A percentile compares a stretch with the other conserved stretches of the same genome.
Evolutionary conservation across 2,888 invertebrate genomes (phyloP).

Genomic region (Chorisops tibialis): DNA sequence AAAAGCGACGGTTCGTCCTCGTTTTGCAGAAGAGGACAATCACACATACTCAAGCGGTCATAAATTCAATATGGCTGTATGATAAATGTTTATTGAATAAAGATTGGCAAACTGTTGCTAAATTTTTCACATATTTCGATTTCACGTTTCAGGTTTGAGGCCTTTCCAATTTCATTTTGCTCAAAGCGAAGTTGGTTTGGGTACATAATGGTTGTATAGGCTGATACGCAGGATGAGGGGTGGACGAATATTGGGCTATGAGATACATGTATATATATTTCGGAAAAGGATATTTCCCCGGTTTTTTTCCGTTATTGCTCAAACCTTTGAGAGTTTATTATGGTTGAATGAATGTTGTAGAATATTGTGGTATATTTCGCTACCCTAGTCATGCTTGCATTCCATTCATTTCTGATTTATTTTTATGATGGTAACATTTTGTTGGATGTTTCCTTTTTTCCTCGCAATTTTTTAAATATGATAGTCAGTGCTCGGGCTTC

Average conservation of each 20-base stretch:
- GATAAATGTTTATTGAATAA: conserved; percentile 34
- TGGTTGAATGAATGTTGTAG: conserved; percentile 16
- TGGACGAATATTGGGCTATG: no score
- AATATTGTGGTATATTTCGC: not conserved
- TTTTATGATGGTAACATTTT: no score
- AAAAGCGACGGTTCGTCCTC: conserved; percentile 1
- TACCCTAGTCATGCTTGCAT: no score
- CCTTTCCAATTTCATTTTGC: conserved; percentile 25
- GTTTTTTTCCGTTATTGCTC: conserved; percentile 6
- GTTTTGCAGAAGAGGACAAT: conserved; percentile 26
- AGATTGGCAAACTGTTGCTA: conserved; percentile 34
- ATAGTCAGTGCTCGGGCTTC: no score
- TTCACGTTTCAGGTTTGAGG: conserved; percentile 17
- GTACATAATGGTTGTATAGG: conserved; percentile 10
- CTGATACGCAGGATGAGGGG: no score
- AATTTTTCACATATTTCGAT: conserved; percentile 28
- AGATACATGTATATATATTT: no score
- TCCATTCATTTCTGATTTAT: no score
- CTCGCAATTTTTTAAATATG: no score
- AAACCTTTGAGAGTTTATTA: conserved; percentile 24
- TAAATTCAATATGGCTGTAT: conserved; percentile 31
- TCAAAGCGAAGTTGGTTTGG: conserved; percentile 3
- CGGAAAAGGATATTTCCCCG: not conserved
- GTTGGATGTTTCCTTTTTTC: no score
- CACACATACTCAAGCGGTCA: conserved; percentile 31